A percentile compares a stretch with the other conserved stretches of the same genome.
phyloP scores from a whole-genome alignment of 2,113 vertebrate genomes.

The Catharus bicknelli region DNA sequence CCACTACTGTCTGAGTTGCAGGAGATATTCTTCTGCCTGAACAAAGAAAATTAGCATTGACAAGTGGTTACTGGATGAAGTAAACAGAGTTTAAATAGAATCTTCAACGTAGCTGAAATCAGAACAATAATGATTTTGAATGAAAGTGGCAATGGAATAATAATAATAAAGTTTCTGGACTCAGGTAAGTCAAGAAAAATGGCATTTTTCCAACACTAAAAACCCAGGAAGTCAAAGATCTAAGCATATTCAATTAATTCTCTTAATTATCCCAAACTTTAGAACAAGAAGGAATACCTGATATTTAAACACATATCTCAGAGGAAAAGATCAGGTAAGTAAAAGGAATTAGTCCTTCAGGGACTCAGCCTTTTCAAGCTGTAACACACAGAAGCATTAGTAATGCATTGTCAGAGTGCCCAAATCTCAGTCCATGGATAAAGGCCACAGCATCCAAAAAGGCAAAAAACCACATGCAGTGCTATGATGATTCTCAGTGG shows the following conservation, averaged over 20 bases:
- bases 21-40: neutral
- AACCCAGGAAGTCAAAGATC: neutral
- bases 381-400: neutral
- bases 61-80: neutral
- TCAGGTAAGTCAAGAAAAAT: neutral
- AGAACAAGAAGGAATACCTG: neutral
- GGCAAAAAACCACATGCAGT: neutral
- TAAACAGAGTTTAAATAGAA: neutral
- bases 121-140: neutral
- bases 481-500: neutral
- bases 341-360: neutral
- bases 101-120: neutral
- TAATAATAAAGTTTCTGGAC: neutral
- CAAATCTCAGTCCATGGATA: neutral
- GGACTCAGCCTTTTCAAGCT: neutral
- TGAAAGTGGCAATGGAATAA: neutral
- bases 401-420: neutral
- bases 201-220: neutral
- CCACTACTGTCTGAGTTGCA: neutral
- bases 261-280: neutral
- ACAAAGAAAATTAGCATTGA: neutral
- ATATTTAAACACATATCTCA: neutral
- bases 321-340: neutral
- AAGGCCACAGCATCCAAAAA: neutral
- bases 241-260: neutral